Evolutionary conservation across 1,140 invertebrate genomes (phyloP).

Genomic region (Periplaneta americana): DNA sequence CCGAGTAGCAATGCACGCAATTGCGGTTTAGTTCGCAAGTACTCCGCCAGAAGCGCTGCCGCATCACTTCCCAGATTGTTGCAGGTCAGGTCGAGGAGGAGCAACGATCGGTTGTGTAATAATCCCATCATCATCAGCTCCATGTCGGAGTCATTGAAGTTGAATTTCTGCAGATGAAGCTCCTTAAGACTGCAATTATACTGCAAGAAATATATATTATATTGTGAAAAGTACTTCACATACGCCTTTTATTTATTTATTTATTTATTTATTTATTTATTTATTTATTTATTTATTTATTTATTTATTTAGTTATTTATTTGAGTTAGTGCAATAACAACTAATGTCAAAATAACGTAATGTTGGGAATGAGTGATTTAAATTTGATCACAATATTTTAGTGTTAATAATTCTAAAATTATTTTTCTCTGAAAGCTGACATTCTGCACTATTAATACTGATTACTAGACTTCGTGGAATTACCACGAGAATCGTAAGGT

Average conservation of each 20-base stretch:
- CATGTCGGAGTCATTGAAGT: slow-evolving; percentile 48
- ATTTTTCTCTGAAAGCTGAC: background rate
- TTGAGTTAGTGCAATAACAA: background rate
- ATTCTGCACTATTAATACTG: no score
- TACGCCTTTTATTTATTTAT: background rate
- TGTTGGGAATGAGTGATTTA: background rate
- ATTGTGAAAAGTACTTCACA: background rate
- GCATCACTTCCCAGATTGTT: slow-evolving; percentile 52
- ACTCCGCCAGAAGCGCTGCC: slow-evolving; percentile 41
- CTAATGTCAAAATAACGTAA: no score
- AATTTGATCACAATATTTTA: background rate
- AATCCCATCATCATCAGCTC: slow-evolving; percentile 45
- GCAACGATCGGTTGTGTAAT: slow-evolving; percentile 39
- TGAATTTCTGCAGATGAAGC: slow-evolving; percentile 50
- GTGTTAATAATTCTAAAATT: background rate
- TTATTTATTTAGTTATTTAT: no score
- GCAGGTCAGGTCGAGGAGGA: slow-evolving; percentile 46
- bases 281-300: no score
- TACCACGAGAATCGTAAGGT: no score
- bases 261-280: background rate
- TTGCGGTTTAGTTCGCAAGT: slow-evolving; percentile 40
- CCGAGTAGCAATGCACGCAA: slow-evolving; percentile 43
- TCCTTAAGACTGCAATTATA: slow-evolving; percentile 42
- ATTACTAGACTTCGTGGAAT: no score
- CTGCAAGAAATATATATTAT: slow-evolving; percentile 22